These are phyloP conservation scores for Struthio camelus DNA, from an alignment of 2,113 vertebrate species.

Conservation along the genomic window DNA sequence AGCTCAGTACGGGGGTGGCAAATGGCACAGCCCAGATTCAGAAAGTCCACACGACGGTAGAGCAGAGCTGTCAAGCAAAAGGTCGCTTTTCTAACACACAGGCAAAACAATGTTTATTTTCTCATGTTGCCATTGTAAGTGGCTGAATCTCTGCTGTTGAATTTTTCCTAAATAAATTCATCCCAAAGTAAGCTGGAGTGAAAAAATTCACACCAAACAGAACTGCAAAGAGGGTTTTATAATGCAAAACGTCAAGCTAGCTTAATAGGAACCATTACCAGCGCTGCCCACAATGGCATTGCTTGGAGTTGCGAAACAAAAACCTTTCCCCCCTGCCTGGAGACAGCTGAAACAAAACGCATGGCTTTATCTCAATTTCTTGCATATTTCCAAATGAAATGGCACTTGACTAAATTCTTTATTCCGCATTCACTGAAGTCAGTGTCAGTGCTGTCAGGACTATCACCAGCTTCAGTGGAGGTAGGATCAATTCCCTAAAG, in stretches of 20 bases:
- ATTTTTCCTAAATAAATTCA: background rate
- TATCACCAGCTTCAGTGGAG: background rate
- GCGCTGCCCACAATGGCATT: background rate
- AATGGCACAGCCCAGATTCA: background rate
- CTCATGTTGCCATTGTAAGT: background rate
- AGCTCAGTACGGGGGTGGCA: background rate
- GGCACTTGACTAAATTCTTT: rapidly evolving
- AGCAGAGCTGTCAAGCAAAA: conserved; percentile 4
- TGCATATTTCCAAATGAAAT: background rate
- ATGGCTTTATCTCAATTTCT: background rate
- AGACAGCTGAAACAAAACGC: background rate
- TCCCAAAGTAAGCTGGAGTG: background rate
- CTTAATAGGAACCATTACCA: background rate
- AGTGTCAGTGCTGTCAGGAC: background rate
- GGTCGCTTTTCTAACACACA: conserved; percentile 13
- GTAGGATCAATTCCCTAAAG: background rate
- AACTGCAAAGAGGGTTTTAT: background rate
- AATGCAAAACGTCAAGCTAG: background rate
- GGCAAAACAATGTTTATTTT: conserved; percentile 20
- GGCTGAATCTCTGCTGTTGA: background rate
- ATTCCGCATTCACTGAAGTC: background rate
- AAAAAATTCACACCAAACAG: background rate
- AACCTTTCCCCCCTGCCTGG: background rate
- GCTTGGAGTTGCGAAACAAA: background rate
- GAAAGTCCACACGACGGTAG: background rate